Conservation (phyloP, 2,113 vertebrate genomes). For the Paradisaea rubra region DNA sequence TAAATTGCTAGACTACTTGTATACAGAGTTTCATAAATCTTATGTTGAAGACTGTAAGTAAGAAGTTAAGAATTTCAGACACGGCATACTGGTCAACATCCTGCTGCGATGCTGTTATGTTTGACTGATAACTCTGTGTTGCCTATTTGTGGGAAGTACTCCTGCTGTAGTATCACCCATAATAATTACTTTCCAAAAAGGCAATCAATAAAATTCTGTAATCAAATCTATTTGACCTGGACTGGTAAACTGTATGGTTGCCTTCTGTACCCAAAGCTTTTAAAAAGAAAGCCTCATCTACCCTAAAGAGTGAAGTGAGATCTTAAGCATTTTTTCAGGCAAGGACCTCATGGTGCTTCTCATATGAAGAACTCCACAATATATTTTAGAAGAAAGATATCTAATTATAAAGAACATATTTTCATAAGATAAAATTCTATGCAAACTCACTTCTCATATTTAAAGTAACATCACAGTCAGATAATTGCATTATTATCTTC, state of each 20-base stretch:
- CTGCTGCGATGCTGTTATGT: neutral
- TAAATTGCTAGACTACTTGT: neutral
- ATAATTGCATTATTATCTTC: neutral
- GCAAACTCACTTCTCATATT: neutral
- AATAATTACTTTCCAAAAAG: neutral
- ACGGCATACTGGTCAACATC: neutral
- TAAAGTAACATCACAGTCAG: neutral
- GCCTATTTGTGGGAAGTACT: neutral
- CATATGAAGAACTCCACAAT: neutral
- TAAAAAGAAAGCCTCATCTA: neutral
- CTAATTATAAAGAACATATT: neutral
- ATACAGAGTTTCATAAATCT: neutral
- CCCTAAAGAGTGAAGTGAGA: neutral
- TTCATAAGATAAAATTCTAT: neutral
- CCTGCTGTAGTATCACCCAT: neutral
- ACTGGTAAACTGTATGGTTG: neutral
- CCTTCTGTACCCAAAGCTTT: neutral
- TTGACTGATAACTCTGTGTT: neutral
- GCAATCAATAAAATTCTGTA: neutral
- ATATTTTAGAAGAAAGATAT: neutral
- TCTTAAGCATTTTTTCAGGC: neutral
- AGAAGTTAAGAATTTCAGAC: neutral
- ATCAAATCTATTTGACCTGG: neutral
- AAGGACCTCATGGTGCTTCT: neutral
- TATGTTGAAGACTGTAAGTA: neutral